Base-by-base conservation (phyloP, 2,797 vertebrate species). In the Gobionotothen gibberifrons region DNA sequence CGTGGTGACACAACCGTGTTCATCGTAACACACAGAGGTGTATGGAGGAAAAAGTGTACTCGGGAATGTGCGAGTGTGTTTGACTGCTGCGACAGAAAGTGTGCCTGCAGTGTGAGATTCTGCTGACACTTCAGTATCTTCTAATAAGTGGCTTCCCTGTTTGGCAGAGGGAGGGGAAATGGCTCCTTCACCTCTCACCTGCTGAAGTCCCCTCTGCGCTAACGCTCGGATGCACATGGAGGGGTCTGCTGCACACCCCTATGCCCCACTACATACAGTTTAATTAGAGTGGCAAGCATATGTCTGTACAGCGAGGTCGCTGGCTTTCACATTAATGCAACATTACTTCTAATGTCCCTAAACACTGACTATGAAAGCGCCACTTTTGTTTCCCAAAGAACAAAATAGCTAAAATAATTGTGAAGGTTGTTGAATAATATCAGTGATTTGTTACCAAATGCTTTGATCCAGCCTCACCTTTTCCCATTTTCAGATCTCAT, bases 51-150 rank as follows among this genome's bases (percentile, higher is more conserved):
- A 62, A 56, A 76, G 40, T 52, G 63, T 63, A 43, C 32, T 56
- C 8, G 43, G 42, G 53, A 52, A 55, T 44, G 66, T 76, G 69
- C 61, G 66, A 70, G 69, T 19, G 58, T 71, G 26, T 74, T 40
- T 78, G 75, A 70, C 53, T 73, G 65, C 72, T 66, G 69, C 9
- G 22, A 69, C 59, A 49, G 48, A 70, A 54, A 12, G 49, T 67
- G 64, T 43, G 82, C 57, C 72, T 22, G 59, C 71, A 65, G 73
- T 59, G 64, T 81, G 52, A 0, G 2, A 65, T 72, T 88, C 61
- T 85, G 84, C 86, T 86, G 89, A 91, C 80, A 74, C 74, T 58
- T 86, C 64, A 71, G 78, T 77, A 82, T 89, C 70, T 49, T 70
- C 67, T 86, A 85, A 88, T 91, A 89, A 90, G 84, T 74, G 76